Percentiles rank a stretch among this genome's conserved stretches.
Evolutionary conservation across 1,140 invertebrate species (phyloP).

Genomic region (Tetranychus cinnabarinus): DNA sequence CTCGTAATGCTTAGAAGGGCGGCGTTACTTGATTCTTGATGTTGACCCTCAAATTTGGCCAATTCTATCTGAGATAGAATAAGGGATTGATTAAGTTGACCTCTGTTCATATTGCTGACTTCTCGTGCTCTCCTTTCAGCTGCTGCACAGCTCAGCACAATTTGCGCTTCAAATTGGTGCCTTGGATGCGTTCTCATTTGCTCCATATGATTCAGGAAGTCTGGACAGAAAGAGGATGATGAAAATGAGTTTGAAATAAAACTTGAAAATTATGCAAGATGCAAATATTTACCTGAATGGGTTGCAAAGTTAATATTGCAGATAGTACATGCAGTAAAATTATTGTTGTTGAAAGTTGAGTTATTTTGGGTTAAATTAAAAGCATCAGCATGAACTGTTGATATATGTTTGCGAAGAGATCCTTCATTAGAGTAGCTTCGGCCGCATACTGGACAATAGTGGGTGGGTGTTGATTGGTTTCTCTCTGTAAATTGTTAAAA

Average conservation of each 20-base stretch:
- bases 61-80: no score
- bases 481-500: slow-evolving; percentile 31
- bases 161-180: slow-evolving; percentile 81
- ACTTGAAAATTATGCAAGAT: not conserved
- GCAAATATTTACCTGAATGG: slow-evolving; percentile 46
- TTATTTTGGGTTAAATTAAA: slow-evolving; percentile 36
- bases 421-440: slow-evolving; percentile 88
- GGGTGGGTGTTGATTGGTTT: slow-evolving; percentile 56
- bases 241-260: not conserved
- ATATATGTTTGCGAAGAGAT: slow-evolving; percentile 66
- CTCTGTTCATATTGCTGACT: not conserved
- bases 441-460: slow-evolving; percentile 76
- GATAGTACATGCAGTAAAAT: slow-evolving; percentile 42
- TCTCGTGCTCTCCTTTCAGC: slow-evolving; percentile 65
- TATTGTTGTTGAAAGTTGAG: not conserved
- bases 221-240: slow-evolving; percentile 26
- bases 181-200: slow-evolving; percentile 90
- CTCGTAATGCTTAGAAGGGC: no score
- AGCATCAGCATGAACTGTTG: slow-evolving; percentile 66
- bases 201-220: slow-evolving; percentile 74
- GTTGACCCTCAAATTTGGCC: no score
- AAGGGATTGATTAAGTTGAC: no score
- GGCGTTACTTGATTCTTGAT: no score
- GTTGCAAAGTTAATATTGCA: slow-evolving; percentile 81
- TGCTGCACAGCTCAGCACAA: slow-evolving; percentile 64